phyloP scores from a whole-genome alignment of 2,113 vertebrate genomes.

The Phalacrocorax brasilianus region DNA sequence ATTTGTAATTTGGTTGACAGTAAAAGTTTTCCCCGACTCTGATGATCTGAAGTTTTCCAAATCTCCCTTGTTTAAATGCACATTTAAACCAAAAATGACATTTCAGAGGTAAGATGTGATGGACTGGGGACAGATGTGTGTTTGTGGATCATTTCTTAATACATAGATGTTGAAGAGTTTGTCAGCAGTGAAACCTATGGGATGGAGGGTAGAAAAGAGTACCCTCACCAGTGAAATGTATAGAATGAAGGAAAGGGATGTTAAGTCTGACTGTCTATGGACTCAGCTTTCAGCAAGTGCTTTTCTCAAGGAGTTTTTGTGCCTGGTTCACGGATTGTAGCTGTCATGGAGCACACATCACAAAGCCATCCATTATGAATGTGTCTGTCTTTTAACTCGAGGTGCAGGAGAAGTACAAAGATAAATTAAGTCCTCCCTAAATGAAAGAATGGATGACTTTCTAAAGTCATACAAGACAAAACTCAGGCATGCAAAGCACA shows the following conservation, averaged over 20 bases:
- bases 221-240: not conserved
- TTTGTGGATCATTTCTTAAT: not conserved
- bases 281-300: not conserved
- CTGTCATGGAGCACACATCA: slow-evolving; percentile 50
- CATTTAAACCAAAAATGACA: not conserved
- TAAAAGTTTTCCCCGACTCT: not conserved
- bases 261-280: not conserved
- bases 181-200: not conserved
- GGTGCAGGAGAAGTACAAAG: not conserved
- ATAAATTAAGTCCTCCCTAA: not conserved
- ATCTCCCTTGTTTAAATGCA: not conserved
- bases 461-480: not conserved
- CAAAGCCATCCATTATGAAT: slow-evolving; percentile 45
- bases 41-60: not conserved
- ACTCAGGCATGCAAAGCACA: not conserved
- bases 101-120: not conserved
- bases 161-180: not conserved
- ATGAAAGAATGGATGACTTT: not conserved
- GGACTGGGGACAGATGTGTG: not conserved
- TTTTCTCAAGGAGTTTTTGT: slow-evolving; percentile 22
- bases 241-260: not conserved
- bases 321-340: slow-evolving; percentile 29
- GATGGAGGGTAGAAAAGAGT: not conserved
- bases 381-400: slow-evolving; percentile 7
- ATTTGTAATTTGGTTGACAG: slow-evolving; percentile 23